phyloP scores from a whole-genome alignment of 1,140 invertebrate genomes.

The Drosophila nigrodunni region DNA sequence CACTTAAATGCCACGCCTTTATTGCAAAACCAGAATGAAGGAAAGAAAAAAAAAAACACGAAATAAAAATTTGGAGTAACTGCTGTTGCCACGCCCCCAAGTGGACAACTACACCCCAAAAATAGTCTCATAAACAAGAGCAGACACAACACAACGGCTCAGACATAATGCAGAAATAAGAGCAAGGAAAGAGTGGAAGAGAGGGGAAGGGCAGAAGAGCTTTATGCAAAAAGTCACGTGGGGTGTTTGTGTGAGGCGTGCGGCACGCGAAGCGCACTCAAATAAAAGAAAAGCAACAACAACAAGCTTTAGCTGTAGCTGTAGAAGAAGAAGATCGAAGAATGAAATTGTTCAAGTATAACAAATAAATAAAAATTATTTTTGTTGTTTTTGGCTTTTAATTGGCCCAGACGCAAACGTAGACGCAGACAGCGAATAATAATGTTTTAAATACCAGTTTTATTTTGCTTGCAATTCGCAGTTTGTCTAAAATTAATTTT shows the following conservation, averaged over 20 bases:
- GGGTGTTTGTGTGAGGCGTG: constrained; percentile 59
- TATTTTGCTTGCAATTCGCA: constrained; percentile 53
- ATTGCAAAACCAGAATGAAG: constrained; percentile 7
- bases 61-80: constrained; percentile 18
- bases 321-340: constrained; percentile 29
- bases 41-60: constrained; percentile 21
- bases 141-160: constrained; percentile 40
- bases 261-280: constrained; percentile 57
- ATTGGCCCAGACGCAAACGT: constrained; percentile 20
- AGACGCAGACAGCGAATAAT: not conserved
- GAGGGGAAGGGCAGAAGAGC: constrained; percentile 5
- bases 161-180: constrained; percentile 40
- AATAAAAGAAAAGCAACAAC: constrained; percentile 6
- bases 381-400: constrained; percentile 22
- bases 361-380: constrained; percentile 30
- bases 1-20: constrained; percentile 62
- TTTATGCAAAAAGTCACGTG: constrained; percentile 53
- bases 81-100: constrained; percentile 24
- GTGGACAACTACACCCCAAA: constrained; percentile 7
- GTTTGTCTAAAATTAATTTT: constrained; percentile 60
- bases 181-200: not conserved
- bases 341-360: constrained; percentile 15
- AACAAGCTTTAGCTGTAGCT: not conserved
- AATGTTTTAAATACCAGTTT: constrained; percentile 55
- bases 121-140: constrained; percentile 27